Evolutionary conservation across 2,888 invertebrate genomes (phyloP).

Genomic region (Drosophila atripex): DNA sequence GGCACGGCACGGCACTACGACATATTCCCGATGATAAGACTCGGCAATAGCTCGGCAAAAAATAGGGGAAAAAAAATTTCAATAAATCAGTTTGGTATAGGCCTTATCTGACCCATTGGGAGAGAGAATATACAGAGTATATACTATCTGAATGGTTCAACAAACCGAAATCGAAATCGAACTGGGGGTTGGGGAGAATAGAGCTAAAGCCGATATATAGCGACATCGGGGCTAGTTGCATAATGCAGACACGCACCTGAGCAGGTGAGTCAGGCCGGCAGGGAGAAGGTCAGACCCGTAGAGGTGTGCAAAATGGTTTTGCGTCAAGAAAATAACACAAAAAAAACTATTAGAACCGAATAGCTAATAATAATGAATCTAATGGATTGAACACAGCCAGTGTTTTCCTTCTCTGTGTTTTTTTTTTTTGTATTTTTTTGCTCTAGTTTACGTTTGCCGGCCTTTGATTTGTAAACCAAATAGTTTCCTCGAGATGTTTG

Average conservation of each 20-base stretch:
- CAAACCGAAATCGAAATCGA: not conserved
- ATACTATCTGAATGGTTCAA: not conserved
- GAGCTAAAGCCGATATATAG: slow-evolving; percentile 1
- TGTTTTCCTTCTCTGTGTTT: too few relatives aligned
- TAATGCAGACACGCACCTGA: slow-evolving; percentile 20
- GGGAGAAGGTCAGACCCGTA: slow-evolving; percentile 12
- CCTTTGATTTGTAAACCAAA: slow-evolving; percentile 61
- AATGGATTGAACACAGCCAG: slow-evolving; percentile 17
- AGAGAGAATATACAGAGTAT: not conserved
- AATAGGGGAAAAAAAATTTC: not conserved
- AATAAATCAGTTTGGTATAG: not conserved
- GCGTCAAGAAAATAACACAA: slow-evolving; percentile 13
- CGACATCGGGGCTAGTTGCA: slow-evolving; percentile 1
- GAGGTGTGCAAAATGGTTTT: slow-evolving; percentile 10
- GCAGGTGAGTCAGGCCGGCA: slow-evolving; percentile 12
- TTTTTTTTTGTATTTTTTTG: slow-evolving; percentile 1
- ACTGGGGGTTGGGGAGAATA: not conserved
- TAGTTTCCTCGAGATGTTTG: slow-evolving; percentile 73
- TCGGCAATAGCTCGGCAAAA: not conserved
- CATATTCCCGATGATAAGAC: slow-evolving; percentile 1
- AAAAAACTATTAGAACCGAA: not conserved
- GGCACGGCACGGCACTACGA: not conserved
- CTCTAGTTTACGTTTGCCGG: slow-evolving; percentile 32
- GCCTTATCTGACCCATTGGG: not conserved
- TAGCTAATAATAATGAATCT: not conserved